phyloP scores from a whole-genome alignment of 92 coral and sea anemone genomes.

The Paramuricea clavata region DNA sequence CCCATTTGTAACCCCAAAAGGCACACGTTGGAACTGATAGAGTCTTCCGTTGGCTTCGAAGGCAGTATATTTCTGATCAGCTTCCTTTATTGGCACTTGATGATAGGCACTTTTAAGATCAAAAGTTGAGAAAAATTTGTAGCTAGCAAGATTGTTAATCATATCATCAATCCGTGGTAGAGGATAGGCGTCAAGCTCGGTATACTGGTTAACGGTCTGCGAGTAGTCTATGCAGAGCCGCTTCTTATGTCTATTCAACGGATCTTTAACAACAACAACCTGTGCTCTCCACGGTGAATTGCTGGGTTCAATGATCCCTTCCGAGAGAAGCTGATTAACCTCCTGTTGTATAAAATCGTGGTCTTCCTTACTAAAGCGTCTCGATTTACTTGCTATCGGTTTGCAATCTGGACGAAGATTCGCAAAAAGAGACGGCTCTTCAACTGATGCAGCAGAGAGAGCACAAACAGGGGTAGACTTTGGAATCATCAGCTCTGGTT shows the following conservation, averaged over 20 bases:
- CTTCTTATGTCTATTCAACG: conserved; percentile 40
- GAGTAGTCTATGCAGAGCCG: conserved; percentile 56
- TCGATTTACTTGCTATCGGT: conserved; percentile 60
- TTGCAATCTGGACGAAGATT: too few species aligned
- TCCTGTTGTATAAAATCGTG: neutral
- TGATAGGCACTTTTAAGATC: conserved; percentile 52
- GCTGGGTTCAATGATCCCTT: conserved; percentile 48
- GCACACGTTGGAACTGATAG: conserved; percentile 61
- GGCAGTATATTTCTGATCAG: conserved; percentile 54
- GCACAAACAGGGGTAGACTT: too few species aligned
- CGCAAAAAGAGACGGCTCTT: too few species aligned
- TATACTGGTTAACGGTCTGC: conserved; percentile 48
- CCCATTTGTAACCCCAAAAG: conserved; percentile 68
- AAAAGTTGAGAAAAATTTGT: conserved; percentile 60
- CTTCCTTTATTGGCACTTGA: conserved; percentile 61
- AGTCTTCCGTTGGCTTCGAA: conserved; percentile 61
- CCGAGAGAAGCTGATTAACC: neutral
- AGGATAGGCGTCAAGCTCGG: conserved; percentile 69
- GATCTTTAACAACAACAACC: conserved; percentile 40
- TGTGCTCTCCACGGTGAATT: conserved; percentile 55
- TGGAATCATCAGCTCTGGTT: too few species aligned
- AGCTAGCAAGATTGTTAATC: conserved; percentile 45
- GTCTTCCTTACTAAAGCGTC: conserved; percentile 39
- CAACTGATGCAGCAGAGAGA: too few species aligned
- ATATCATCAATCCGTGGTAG: conserved; percentile 56